Percentiles rank a stretch among this genome's conserved stretches.
Evolutionary conservation across 2,797 vertebrate species (phyloP).

Genomic region (Phoebastria nigripes): DNA sequence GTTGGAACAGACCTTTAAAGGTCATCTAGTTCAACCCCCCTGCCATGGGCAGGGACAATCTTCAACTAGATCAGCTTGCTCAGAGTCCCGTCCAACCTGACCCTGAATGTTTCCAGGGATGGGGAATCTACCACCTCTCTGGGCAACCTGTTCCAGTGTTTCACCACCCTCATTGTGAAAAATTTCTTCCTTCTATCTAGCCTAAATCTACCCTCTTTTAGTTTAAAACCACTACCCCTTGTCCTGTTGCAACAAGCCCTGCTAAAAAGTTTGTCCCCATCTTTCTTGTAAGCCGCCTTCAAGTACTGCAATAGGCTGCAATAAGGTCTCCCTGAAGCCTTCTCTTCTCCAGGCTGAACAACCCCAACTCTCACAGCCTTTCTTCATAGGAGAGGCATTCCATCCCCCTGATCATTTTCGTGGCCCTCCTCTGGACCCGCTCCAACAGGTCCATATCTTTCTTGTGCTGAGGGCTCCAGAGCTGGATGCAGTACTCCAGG

Average conservation of each 20-base stretch:
- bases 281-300: background rate
- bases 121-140: background rate
- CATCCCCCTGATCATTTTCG: background rate
- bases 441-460: background rate
- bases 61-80: background rate
- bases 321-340: background rate
- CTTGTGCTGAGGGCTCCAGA: background rate
- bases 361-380: background rate
- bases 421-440: background rate
- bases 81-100: background rate
- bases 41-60: background rate
- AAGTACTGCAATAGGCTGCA: background rate
- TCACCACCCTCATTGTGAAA: accelerated
- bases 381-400: background rate
- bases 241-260: background rate
- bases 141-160: background rate
- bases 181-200: background rate
- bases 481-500: background rate
- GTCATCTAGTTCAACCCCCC: background rate
- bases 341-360: background rate
- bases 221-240: background rate
- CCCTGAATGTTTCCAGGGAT: background rate
- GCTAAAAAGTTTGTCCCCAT: background rate
- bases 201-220: background rate
- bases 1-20: background rate